phyloP scores from a whole-genome alignment of 37 sponge, comb jelly and placozoan genomes.

The Theonella swinhoei region DNA sequence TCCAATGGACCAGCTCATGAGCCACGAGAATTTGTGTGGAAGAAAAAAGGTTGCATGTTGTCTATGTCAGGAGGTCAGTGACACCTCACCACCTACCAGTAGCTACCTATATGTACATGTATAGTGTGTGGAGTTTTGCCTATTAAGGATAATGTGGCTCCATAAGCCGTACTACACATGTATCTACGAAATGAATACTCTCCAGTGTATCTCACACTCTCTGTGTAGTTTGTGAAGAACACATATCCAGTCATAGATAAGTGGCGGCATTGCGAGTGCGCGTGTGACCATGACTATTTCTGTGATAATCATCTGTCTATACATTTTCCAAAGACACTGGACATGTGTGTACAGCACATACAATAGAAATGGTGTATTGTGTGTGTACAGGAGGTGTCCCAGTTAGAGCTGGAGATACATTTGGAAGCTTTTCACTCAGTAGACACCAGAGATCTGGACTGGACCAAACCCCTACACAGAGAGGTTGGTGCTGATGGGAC shows the following conservation, averaged over 20 bases:
- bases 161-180: neutral
- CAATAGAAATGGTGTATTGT: no score
- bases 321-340: no score
- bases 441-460: conserved; percentile 58
- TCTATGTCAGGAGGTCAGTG: conserved; percentile 44
- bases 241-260: neutral
- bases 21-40: conserved; percentile 71
- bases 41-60: conserved; percentile 48
- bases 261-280: neutral
- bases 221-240: neutral
- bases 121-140: no score
- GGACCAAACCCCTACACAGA: conserved; percentile 48
- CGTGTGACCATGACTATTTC: no score
- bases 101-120: no score
- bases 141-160: neutral
- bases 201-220: no score
- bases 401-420: conserved; percentile 65
- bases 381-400: conserved; percentile 47
- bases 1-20: conserved; percentile 66
- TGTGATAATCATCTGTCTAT: no score
- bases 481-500: conserved; percentile 33
- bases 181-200: neutral
- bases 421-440: conserved; percentile 70
- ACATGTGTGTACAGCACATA: no score
- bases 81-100: no score